These are phyloP conservation scores for Carlito syrichta DNA, from an alignment of 2,113 vertebrate genomes.

Conservation along the genomic window DNA sequence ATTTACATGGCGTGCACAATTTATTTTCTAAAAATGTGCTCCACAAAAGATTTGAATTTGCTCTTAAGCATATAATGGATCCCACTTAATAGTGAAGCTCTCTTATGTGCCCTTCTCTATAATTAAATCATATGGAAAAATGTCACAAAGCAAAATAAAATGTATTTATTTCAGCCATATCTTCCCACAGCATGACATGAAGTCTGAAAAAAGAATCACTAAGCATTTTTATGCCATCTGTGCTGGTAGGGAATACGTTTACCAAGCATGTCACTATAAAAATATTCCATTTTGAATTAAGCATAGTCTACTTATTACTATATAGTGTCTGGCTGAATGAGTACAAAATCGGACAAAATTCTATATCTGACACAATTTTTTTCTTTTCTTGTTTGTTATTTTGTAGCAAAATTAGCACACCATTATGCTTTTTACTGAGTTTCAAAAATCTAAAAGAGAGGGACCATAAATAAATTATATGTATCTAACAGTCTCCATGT, in stretches of 20 bases:
- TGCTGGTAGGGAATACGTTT: slow-evolving; percentile 74
- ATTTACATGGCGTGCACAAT: slow-evolving; percentile 74
- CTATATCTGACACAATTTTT: slow-evolving; percentile 3
- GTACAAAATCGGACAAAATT: slow-evolving; percentile 56
- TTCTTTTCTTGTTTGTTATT: neutral
- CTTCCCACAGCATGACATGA: slow-evolving; percentile 80
- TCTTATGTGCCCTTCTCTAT: slow-evolving; percentile 63
- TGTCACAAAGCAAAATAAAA: slow-evolving; percentile 83
- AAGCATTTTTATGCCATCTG: slow-evolving; percentile 84
- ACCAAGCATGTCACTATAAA: slow-evolving; percentile 68
- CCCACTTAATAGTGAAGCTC: slow-evolving; percentile 61
- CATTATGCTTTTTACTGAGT: slow-evolving; percentile 30
- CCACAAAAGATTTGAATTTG: slow-evolving; percentile 59
- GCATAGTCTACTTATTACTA: slow-evolving; percentile 61
- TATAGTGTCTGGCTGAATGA: slow-evolving; percentile 58
- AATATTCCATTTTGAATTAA: slow-evolving; percentile 73
- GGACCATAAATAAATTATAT: neutral
- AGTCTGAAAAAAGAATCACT: slow-evolving; percentile 81
- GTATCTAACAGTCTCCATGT: neutral
- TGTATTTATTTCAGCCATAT: slow-evolving; percentile 82
- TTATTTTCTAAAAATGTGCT: slow-evolving; percentile 73
- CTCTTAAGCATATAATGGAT: slow-evolving; percentile 66
- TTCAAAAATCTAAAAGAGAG: slow-evolving; percentile 1
- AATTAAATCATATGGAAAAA: slow-evolving; percentile 84
- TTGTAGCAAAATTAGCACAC: neutral